Evolutionary conservation across 2,113 vertebrate genomes (phyloP).

Genomic region (Procavia capensis): DNA sequence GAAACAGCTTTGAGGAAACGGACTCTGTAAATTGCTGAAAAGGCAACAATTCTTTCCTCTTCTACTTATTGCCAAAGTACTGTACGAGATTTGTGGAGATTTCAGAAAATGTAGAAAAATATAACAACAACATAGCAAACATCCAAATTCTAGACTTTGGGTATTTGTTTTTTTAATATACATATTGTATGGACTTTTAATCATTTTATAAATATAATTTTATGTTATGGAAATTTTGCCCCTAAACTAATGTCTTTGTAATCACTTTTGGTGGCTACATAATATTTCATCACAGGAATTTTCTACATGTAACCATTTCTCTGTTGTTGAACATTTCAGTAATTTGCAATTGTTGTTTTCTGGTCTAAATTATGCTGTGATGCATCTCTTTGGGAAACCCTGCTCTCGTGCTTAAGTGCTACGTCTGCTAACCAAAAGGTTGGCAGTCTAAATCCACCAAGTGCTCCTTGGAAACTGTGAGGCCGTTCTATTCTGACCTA

Average conservation of each 20-base stretch:
- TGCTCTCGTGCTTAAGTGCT: no score
- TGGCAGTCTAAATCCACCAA: no score
- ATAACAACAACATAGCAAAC: background rate
- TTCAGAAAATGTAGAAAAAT: background rate
- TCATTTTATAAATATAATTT: background rate
- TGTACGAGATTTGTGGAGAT: background rate
- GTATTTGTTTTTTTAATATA: background rate
- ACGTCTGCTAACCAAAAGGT: no score
- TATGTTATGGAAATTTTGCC: background rate
- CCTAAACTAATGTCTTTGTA: background rate
- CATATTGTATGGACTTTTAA: background rate
- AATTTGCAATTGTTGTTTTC: background rate
- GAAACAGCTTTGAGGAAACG: background rate
- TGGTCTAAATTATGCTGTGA: background rate
- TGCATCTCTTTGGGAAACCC: no score
- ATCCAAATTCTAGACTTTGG: background rate
- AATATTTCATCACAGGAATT: background rate
- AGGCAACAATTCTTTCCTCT: background rate
- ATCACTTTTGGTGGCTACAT: background rate
- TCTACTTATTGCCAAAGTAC: background rate
- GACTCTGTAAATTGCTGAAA: background rate
- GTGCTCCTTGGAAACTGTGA: no score
- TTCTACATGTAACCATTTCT: constrained; percentile 7
- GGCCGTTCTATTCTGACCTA: no score
- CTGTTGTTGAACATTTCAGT: background rate